Conservation (phyloP, 2,797 vertebrate genomes). For the Sciurus vulgaris region DNA sequence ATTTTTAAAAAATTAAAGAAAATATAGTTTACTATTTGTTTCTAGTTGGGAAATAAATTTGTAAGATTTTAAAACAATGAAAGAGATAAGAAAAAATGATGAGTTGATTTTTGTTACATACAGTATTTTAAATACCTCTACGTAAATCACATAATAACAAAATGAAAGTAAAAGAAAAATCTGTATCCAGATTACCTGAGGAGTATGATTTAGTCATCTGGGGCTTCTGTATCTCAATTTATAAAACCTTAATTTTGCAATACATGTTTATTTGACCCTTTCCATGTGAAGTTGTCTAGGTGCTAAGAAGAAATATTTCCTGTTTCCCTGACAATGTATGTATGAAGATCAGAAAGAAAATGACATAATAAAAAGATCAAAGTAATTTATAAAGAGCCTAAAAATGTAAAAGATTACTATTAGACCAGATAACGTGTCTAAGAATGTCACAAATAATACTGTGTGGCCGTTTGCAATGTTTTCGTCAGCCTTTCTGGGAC, state of each 20-base stretch:
- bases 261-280: neutral
- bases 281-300: neutral
- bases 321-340: neutral
- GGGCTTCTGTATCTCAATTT: neutral
- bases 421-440: neutral
- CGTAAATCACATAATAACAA: neutral
- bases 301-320: neutral
- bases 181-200: neutral
- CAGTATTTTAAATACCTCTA: neutral
- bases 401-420: neutral
- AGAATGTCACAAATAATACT: neutral
- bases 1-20: neutral
- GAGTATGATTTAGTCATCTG: neutral
- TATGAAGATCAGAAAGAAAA: neutral
- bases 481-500: neutral
- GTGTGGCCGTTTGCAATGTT: neutral
- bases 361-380: neutral
- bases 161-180: neutral
- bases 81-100: neutral
- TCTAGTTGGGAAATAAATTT: neutral
- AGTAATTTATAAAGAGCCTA: neutral
- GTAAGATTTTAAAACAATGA: neutral
- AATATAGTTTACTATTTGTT: neutral
- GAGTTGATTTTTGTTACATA: neutral
- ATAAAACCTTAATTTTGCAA: neutral